Conservation (phyloP, 2,888 invertebrate genomes). For the Tetramorium bicarinatum region DNA sequence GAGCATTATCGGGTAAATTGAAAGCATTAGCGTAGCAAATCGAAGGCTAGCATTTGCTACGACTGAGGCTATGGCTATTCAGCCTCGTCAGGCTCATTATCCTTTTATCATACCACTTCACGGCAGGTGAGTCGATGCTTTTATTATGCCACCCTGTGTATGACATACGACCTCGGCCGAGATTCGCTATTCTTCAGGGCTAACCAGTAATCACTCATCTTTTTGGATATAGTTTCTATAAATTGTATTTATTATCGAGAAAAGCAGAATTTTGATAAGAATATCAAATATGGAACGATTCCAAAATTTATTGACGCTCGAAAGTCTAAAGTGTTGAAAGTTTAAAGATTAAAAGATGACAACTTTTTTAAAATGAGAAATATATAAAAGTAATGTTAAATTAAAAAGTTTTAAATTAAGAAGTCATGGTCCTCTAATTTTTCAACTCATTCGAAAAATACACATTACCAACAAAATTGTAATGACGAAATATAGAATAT, state of each 20-base stretch:
- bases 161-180: slow-evolving; percentile 44
- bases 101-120: slow-evolving; percentile 39
- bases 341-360: not conserved
- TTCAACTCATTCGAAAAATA: not conserved
- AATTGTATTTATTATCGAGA: slow-evolving; percentile 5
- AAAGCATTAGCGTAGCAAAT: slow-evolving; percentile 49
- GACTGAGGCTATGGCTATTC: slow-evolving; percentile 36
- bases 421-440: not conserved
- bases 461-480: not conserved
- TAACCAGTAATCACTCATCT: slow-evolving; percentile 14
- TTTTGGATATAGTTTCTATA: not conserved
- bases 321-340: not conserved
- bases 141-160: slow-evolving; percentile 27
- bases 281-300: not conserved
- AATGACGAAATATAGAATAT: not conserved
- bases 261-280: not conserved
- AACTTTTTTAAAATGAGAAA: not conserved
- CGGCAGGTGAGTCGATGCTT: slow-evolving; percentile 37
- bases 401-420: not conserved
- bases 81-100: slow-evolving; percentile 39
- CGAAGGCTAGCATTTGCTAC: slow-evolving; percentile 47
- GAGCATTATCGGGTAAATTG: slow-evolving; percentile 48
- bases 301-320: not conserved
- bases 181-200: slow-evolving; percentile 29
- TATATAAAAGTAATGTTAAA: not conserved